These are phyloP conservation scores for Camptogramma bilineatum DNA, from an alignment of 2,888 invertebrate species.

Conservation along the genomic window DNA sequence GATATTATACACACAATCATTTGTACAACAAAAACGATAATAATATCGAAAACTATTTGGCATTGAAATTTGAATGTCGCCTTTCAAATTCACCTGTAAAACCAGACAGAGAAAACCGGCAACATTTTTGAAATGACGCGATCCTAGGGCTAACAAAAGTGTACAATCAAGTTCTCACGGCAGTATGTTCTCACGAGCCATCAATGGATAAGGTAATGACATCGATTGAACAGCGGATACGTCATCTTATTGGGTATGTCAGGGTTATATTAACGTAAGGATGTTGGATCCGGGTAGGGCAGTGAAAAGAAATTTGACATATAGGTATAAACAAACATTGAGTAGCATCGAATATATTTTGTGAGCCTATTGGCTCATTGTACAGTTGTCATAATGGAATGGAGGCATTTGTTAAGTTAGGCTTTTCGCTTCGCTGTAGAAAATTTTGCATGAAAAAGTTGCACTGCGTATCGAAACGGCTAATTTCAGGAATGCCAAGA, in stretches of 20 bases:
- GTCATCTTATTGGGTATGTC: slow-evolving; percentile 4
- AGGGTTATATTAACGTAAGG: neutral
- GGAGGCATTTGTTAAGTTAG: too few species aligned
- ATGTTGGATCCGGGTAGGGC: neutral
- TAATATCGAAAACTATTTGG: neutral
- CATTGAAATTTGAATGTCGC: slow-evolving; percentile 9
- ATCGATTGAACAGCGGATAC: slow-evolving; percentile 2
- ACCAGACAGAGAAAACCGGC: slow-evolving; percentile 14
- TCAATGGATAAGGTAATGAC: slow-evolving; percentile 21
- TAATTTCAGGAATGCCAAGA: too few species aligned
- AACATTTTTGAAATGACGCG: slow-evolving; percentile 4
- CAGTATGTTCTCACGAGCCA: slow-evolving; percentile 31
- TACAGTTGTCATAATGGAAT: too few species aligned
- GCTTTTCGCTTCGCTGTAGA: too few species aligned
- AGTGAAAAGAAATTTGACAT: too few species aligned
- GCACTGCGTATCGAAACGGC: too few species aligned
- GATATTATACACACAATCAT: too few species aligned
- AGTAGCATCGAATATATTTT: too few species aligned
- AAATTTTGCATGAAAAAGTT: too few species aligned
- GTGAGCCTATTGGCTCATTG: too few species aligned
- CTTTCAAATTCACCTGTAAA: slow-evolving; percentile 6
- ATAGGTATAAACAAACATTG: too few species aligned
- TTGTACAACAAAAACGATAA: too few species aligned
- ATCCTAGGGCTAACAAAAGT: slow-evolving; percentile 4
- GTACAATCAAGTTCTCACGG: slow-evolving; percentile 29